These are phyloP conservation scores for Nephrotoma flavescens DNA, from an alignment of 2,888 invertebrate genomes.

Conservation along the genomic window DNA sequence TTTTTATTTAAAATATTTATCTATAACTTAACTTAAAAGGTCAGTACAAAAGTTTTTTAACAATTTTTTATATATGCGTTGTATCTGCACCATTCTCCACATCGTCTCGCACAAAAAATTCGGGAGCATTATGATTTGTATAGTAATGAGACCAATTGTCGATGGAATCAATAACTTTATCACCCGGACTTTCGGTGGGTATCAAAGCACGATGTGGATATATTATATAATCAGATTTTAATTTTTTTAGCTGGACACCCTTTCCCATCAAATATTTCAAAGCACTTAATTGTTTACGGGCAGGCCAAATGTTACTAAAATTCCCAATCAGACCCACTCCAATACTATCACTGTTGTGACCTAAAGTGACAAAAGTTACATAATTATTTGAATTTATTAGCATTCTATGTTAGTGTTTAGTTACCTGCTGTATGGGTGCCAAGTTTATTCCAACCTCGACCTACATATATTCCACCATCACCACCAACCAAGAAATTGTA, in stretches of 20 bases:
- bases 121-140: neutral
- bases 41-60: no score
- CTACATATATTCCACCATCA: slow-evolving; percentile 58
- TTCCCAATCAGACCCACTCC: slow-evolving; percentile 60
- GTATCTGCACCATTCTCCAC: no score
- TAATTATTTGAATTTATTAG: neutral
- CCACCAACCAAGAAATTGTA: slow-evolving; percentile 71
- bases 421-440: slow-evolving; percentile 50
- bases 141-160: slow-evolving; percentile 49
- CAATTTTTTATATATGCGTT: no score
- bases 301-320: slow-evolving; percentile 39
- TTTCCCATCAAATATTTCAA: slow-evolving; percentile 42
- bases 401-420: neutral
- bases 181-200: slow-evolving; percentile 54
- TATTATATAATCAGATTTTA: slow-evolving; percentile 46
- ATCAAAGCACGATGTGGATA: slow-evolving; percentile 53
- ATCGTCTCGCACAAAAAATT: no score
- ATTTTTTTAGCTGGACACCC: slow-evolving; percentile 44
- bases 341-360: slow-evolving; percentile 49
- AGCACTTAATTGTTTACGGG: slow-evolving; percentile 39
- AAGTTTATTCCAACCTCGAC: slow-evolving; percentile 55
- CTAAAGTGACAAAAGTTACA: slow-evolving; percentile 16
- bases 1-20: no score
- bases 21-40: no score
- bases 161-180: slow-evolving; percentile 43